Evolutionary conservation across 2,888 invertebrate species (phyloP).

Genomic region (Morinoia aosen): DNA sequence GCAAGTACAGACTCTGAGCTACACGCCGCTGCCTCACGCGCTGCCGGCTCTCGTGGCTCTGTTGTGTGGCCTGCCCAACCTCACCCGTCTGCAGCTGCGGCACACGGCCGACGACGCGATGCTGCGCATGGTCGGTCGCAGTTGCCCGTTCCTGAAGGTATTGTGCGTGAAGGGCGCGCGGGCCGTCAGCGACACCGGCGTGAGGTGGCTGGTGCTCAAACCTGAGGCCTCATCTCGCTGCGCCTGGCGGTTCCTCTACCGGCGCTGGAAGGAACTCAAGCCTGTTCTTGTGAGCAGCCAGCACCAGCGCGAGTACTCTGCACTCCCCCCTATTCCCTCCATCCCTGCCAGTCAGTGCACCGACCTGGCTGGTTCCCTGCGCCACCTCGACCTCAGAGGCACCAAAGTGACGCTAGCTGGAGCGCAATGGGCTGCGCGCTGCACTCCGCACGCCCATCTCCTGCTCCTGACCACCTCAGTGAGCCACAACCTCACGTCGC

Average conservation of each 20-base stretch:
- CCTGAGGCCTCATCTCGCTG: conserved; percentile 60
- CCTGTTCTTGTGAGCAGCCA: conserved; percentile 55
- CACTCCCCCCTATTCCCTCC: conserved; percentile 51
- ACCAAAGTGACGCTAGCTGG: conserved; percentile 58
- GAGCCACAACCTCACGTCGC: background rate
- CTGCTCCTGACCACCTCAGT: conserved; percentile 15
- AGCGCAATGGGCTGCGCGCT: conserved; percentile 58
- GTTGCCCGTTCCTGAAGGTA: conserved; percentile 56
- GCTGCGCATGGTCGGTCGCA: conserved; percentile 61
- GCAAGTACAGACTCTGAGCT: conserved; percentile 58
- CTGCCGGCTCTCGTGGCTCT: conserved; percentile 54
- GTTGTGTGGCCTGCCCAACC: conserved; percentile 57
- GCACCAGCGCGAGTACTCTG: conserved; percentile 57
- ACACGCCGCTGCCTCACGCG: conserved; percentile 61
- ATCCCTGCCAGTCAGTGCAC: conserved; percentile 58
- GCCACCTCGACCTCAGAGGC: conserved; percentile 62
- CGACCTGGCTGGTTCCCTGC: conserved; percentile 57
- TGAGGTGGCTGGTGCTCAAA: conserved; percentile 60
- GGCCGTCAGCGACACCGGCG: conserved; percentile 64
- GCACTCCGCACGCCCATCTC: conserved; percentile 54
- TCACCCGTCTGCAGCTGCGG: conserved; percentile 59
- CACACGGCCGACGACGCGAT: conserved; percentile 61
- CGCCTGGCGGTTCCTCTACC: conserved; percentile 64
- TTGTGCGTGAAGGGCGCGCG: conserved; percentile 62
- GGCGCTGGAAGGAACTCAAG: conserved; percentile 61